phyloP scores from a whole-genome alignment of 2,113 vertebrate genomes.

The Pangasianodon gigas region DNA sequence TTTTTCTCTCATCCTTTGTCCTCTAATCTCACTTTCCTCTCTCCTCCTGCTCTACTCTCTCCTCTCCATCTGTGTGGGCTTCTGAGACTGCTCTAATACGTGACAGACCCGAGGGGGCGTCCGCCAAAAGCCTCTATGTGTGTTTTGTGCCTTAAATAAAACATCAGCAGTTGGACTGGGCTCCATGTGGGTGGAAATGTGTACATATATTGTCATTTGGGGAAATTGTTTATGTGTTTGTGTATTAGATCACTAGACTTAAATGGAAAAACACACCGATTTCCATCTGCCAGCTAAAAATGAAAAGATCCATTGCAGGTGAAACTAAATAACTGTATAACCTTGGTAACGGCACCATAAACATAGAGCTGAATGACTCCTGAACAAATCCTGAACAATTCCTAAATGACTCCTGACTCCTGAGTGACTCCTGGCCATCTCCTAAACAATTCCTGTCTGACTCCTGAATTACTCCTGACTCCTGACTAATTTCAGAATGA shows the following conservation, averaged over 20 bases:
- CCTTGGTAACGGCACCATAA: neutral
- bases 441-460: no score
- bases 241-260: neutral
- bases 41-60: constrained; percentile 21
- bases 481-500: neutral
- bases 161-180: neutral
- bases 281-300: neutral
- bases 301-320: neutral
- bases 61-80: constrained; percentile 27
- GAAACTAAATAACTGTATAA: neutral
- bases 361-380: neutral
- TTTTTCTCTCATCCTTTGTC: constrained; percentile 36
- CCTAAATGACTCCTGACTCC: neutral
- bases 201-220: neutral
- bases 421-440: neutral
- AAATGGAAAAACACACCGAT: neutral
- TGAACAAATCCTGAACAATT: neutral
- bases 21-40: constrained; percentile 21
- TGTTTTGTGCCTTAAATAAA: constrained; percentile 20
- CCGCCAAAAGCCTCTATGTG: neutral
- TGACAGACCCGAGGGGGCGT: constrained; percentile 27
- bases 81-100: constrained; percentile 34
- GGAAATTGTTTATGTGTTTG: neutral
- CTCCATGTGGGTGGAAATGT: neutral
- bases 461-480: neutral